Evolutionary conservation across 2,888 invertebrate species (phyloP), one percentile per base, ranked within the genome.

Genomic region (Scaptomyza tumidula): DNA sequence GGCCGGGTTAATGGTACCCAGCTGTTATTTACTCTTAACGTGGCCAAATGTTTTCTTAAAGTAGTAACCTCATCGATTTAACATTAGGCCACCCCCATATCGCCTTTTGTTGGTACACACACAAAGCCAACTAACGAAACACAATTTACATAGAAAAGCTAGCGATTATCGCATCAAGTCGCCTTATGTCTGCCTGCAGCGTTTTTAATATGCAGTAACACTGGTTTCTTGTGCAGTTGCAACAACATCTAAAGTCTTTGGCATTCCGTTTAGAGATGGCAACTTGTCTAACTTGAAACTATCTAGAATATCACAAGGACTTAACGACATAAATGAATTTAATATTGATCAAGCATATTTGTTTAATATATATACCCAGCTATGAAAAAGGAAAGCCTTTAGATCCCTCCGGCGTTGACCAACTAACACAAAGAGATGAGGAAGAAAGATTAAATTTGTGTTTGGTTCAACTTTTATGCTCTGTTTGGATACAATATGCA

Each of bases 91-190:
- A 55, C 58, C 43, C 66, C 58, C 66, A 49, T 31, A 31, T 7
- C 5, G 43, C 35, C 50, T 24, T 24, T 24, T 24, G 24, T 46
- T 39, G 4, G 35, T 35, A 33, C 55, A 54, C 52, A 24, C 50
- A 70, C 65, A 83, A 71, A 48, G 68, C 61, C 57, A 58, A 69
- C 54, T 64, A 63, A 63, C 53, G 45, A 70, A 78, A 73, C 66
- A 56, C 73, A 75, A 87, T 83, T 85, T 83, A 78, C 86, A 85
- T 78, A 75, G 78, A 83, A 87, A 78, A 87, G 61, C 71, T 74
- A 44, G 56, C 76, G 85, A 87, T 87, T 81, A 83, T 81, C 79
- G 74, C 67, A 68, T 65, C 56, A 49, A 57, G 46, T 61, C 45
- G 64, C 85, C 1, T 5, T 24, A 24, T 24, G 24, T 24, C 5